Conservation (phyloP, 1,140 invertebrate species). For the Bombus turneri region DNA sequence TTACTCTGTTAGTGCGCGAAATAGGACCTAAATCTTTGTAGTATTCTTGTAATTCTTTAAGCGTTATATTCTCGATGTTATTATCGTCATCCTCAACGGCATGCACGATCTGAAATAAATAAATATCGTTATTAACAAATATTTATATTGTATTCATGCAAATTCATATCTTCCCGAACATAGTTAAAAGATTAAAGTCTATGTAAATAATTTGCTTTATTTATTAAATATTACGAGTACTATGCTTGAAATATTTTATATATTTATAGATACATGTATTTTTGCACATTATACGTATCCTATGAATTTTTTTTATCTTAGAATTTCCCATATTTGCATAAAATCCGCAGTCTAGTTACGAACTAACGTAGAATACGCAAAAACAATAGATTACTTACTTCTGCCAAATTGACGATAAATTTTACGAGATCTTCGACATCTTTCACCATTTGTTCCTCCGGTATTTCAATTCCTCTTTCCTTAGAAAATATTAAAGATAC, state of each 20-base stretch:
- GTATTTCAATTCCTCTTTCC: conserved; percentile 18
- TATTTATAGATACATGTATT: no score
- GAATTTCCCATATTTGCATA: background rate
- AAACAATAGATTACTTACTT: background rate
- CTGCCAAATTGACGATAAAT: conserved; percentile 28
- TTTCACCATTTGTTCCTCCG: conserved; percentile 9
- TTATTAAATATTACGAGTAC: no score
- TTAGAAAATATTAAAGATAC: conserved; percentile 30
- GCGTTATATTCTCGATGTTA: background rate
- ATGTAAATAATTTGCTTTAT: no score
- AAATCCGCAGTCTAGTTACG: no score
- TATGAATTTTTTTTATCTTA: background rate
- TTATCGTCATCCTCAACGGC: accelerated
- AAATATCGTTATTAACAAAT: background rate
- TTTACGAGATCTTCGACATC: conserved; percentile 39
- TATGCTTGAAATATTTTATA: no score
- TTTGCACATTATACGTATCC: no score
- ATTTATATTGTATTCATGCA: no score
- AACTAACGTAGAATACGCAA: no score
- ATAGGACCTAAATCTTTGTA: background rate
- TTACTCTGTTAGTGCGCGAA: conserved; percentile 8
- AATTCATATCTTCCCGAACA: no score
- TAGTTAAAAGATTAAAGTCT: no score
- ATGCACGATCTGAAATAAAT: background rate
- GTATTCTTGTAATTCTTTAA: background rate